Base-by-base conservation (phyloP, 2,113 vertebrate genomes). In the Mola mola region DNA sequence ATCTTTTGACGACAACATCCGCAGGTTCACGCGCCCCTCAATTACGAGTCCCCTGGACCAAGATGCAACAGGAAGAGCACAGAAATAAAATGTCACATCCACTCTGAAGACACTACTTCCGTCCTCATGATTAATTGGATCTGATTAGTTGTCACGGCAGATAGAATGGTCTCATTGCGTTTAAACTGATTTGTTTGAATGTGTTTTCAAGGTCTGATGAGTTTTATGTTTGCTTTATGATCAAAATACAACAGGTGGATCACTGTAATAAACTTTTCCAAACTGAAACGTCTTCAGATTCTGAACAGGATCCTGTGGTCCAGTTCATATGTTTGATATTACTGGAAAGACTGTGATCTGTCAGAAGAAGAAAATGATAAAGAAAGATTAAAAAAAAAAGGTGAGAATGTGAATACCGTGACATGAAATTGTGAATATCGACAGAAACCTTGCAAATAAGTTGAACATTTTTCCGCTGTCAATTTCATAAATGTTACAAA, bases 1-100 rank as follows among this genome's bases (percentile, higher is more conserved):
- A 0, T 69, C 73, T 10, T 58, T 94, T 11, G 69, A 79, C 0
- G 53, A 87, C 9, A 93, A 93, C 0, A n/a, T 95, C 31, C 82
- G 88, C 22, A 94, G 90, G 44, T 73, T 93, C 15, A 86, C 90
- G 0, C 46, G 70, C 0, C 28, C 66, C 16, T 89, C 94, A 6
- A 47, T 90, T 2, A 38, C 21, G 2, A 59, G 42, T 28, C 55
- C 33, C 16, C 26, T 36, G 6, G 28, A 41, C 2, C 34, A 51
- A 2, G 51, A 43, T 15, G 58, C 26, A 36, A 20, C 38, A 4
- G 41, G 1, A 21, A 43, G 53, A 19, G 26, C 0, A 1, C 29
- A 7, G 5, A 69, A 69, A 34, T 19, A 51, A 8, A 64, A 48
- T 15, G 22, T 25, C 3, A 44, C 6, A 7, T 38, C 62, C n/a